Evolutionary conservation across 2,888 invertebrate genomes (phyloP), one percentile per base, ranked within the genome.

Genomic region (Acanthacorydalis orientalis): DNA sequence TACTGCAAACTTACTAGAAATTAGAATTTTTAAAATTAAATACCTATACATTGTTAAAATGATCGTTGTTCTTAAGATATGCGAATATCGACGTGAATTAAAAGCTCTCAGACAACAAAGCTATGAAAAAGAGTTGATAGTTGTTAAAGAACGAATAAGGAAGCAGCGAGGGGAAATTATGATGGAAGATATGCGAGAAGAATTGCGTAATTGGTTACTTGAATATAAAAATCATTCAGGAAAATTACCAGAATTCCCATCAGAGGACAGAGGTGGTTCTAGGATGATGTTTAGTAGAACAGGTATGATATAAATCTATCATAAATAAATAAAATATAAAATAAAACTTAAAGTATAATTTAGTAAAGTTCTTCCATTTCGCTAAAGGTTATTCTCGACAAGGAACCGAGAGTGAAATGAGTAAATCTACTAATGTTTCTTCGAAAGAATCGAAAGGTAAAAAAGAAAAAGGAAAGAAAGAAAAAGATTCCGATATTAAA

Each of bases 251-350:
- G 92, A 93, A 54, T 80, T 90, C 57, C 95, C 95, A 0, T 82
- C 88, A 2, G 89, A 85, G 52, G 93, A 95, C 58, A 81, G 85
- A 55, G 92, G 92, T 7, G 91, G 92, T 0, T 92, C 92, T 1
- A 73, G 84, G 54, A 72, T 84, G 51, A 79, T 93, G 65, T 82
- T 91, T 53, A 85, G 83, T 55, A 69, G 85, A 56, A 83, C 83
- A 68, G 84, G 78, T 75, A 53, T n/a, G 10, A 16, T 23, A 23
- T 23, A 23, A 41, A 16, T 41, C 7, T 12, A 4, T 7, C 16
- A 15, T 1, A 12, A 14, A 7, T 40, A 14, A 12, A 40, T 1
- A 37, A 39, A 15, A 46, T 14, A 35, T 15, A 23, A 38, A 38
- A 12, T 23, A 15, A 15, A 15, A 14, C n/a, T 41, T n/a, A 7